These are phyloP conservation scores for Meganola albula DNA, from an alignment of 2,888 invertebrate genomes.

Conservation along the genomic window DNA sequence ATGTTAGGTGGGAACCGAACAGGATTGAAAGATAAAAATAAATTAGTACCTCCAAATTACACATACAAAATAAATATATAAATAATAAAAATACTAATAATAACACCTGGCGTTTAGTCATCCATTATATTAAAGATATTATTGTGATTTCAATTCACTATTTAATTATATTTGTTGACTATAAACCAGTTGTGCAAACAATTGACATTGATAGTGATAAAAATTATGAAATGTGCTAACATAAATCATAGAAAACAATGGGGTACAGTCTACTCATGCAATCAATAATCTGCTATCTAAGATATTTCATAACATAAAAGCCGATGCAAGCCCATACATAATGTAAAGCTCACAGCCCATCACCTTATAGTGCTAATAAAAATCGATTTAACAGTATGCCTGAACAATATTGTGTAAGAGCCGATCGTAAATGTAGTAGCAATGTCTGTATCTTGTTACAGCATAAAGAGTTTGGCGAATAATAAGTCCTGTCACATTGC, in stretches of 20 bases:
- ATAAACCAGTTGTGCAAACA: slow-evolving; percentile 45
- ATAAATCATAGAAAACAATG: slow-evolving; percentile 30
- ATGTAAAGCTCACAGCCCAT: slow-evolving; percentile 36
- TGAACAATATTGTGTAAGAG: too few relatives aligned
- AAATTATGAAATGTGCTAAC: slow-evolving; percentile 30
- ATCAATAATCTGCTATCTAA: slow-evolving; percentile 11
- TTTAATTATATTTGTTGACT: too few relatives aligned
- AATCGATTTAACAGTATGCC: too few relatives aligned
- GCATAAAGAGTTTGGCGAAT: too few relatives aligned
- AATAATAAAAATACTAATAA: slow-evolving; percentile 21
- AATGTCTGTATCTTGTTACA: too few relatives aligned
- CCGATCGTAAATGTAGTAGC: too few relatives aligned
- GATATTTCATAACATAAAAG: slow-evolving; percentile 25
- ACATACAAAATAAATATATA: too few relatives aligned
- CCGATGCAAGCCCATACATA: slow-evolving; percentile 35
- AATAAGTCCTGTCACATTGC: too few relatives aligned
- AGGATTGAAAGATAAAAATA: slow-evolving; percentile 67
- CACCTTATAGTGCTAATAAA: too few relatives aligned
- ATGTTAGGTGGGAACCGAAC: slow-evolving; percentile 65
- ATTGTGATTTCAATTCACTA: slow-evolving; percentile 15
- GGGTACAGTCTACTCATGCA: slow-evolving; percentile 40
- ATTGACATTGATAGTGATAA: slow-evolving; percentile 33
- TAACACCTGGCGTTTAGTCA: slow-evolving; percentile 22
- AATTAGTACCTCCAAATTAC: slow-evolving; percentile 67
- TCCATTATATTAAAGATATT: neutral